These are phyloP conservation scores for Pseudochromis fuscus DNA, from an alignment of 2,797 vertebrate species.

Conservation along the genomic window DNA sequence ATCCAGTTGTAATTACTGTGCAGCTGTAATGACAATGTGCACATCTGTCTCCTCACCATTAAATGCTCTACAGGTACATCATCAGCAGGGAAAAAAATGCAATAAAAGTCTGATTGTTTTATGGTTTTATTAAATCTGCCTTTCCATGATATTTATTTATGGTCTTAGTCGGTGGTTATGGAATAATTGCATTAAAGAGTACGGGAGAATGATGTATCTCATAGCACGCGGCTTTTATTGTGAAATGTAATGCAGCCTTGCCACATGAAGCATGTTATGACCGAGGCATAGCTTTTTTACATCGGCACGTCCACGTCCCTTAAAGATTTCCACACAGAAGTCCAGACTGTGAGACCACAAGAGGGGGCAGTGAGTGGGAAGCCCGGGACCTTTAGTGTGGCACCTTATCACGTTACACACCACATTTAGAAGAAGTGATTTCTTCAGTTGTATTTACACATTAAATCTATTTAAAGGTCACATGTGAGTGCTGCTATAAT, in stretches of 20 bases:
- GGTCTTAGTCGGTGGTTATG: background rate
- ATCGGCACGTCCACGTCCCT: background rate
- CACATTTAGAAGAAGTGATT: background rate
- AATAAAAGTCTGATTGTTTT: background rate
- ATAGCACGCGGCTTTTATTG: background rate
- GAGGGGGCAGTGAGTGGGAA: slow-evolving; percentile 51
- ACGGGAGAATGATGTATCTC: background rate
- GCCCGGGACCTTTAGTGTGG: background rate
- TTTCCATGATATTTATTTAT: no score
- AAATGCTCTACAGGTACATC: no score
- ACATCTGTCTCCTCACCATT: background rate
- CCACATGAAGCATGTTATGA: background rate
- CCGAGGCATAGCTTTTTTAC: background rate
- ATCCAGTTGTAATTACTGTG: background rate
- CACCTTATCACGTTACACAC: background rate
- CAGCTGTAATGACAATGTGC: no score
- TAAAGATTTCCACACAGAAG: slow-evolving; percentile 4
- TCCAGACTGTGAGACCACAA: slow-evolving; percentile 40
- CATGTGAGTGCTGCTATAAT: no score
- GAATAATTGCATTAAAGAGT: background rate
- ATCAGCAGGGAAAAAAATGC: no score
- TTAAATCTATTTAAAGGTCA: background rate
- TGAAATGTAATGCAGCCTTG: background rate
- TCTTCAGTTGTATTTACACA: background rate
- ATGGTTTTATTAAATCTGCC: background rate